These are phyloP conservation scores for Drosophila leontia DNA, from an alignment of 1,140 invertebrate species.

Conservation along the genomic window DNA sequence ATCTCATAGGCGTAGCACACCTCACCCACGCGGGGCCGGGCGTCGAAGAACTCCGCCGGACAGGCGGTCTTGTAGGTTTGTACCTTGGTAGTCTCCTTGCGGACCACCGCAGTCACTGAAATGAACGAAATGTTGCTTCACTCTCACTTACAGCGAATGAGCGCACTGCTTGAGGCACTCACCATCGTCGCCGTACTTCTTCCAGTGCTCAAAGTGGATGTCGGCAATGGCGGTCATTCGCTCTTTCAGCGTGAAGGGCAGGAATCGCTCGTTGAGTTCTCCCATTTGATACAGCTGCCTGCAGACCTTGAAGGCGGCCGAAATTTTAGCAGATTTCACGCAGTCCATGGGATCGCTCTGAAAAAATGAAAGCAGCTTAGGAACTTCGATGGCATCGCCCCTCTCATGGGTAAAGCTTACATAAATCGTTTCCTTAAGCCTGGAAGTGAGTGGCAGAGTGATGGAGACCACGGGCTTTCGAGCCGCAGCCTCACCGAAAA, in stretches of 20 bases:
- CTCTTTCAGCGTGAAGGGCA: constrained; percentile 89
- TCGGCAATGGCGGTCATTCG: constrained; percentile 65
- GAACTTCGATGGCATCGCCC: background rate
- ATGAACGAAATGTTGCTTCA: no score
- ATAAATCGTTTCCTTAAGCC: constrained; percentile 63
- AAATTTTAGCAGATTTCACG: constrained; percentile 90
- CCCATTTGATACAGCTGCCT: constrained; percentile 89
- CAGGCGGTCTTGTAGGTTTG: constrained; percentile 38
- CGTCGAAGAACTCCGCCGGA: constrained; percentile 61
- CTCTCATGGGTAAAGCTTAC: constrained; percentile 24
- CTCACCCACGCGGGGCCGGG: constrained; percentile 61
- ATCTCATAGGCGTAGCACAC: constrained; percentile 72
- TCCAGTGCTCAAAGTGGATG: constrained; percentile 77
- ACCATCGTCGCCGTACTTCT: constrained; percentile 87
- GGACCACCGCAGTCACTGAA: constrained; percentile 32
- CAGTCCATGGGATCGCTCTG: constrained; percentile 88
- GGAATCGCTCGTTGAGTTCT: constrained; percentile 92
- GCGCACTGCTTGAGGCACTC: constrained; percentile 1
- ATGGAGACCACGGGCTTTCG: constrained; percentile 73
- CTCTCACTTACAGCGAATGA: background rate
- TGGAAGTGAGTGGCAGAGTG: constrained; percentile 90
- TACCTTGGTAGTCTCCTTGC: background rate
- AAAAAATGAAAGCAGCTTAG: constrained; percentile 10
- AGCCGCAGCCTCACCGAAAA: background rate
- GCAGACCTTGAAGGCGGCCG: constrained; percentile 92